A percentile compares a stretch with the other conserved stretches of the same genome.
Conservation (phyloP, 2,797 vertebrate genomes). For the Scolopax rusticola region DNA sequence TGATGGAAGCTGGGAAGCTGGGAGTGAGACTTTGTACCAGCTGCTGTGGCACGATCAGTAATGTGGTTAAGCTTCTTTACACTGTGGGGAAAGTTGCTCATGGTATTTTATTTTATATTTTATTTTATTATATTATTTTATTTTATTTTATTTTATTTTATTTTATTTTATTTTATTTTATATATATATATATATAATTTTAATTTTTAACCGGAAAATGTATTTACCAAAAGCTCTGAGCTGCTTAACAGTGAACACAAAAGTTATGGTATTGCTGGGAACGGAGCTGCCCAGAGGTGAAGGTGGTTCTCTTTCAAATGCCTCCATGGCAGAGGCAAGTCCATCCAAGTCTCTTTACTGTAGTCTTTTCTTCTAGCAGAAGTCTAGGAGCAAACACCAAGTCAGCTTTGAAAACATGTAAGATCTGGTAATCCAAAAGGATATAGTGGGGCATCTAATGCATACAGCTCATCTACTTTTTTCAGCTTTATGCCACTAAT, state of each 20-base stretch:
- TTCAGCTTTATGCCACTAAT: background rate
- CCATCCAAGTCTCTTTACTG: constrained; percentile 1
- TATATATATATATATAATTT: no score
- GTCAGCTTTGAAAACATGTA: constrained; percentile 19
- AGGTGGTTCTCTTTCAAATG: background rate
- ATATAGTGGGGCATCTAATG: background rate
- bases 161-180: no score
- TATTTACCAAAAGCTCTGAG: background rate
- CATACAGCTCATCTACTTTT: background rate
- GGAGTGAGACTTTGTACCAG: background rate
- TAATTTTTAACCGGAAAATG: background rate
- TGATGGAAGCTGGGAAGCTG: background rate
- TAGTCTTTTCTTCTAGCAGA: constrained; percentile 1
- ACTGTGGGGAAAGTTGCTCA: background rate
- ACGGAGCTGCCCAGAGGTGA: accelerated
- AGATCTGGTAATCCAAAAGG: background rate
- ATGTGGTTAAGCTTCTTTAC: background rate
- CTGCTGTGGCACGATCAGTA: background rate
- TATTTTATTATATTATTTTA: no score
- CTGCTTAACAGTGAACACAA: background rate
- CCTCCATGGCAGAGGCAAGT: background rate
- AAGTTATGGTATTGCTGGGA: background rate
- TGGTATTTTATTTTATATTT: background rate
- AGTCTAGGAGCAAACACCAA: background rate
- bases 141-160: no score